Base-by-base conservation (phyloP, 1,140 invertebrate species). In the Mylabris phalerata region DNA sequence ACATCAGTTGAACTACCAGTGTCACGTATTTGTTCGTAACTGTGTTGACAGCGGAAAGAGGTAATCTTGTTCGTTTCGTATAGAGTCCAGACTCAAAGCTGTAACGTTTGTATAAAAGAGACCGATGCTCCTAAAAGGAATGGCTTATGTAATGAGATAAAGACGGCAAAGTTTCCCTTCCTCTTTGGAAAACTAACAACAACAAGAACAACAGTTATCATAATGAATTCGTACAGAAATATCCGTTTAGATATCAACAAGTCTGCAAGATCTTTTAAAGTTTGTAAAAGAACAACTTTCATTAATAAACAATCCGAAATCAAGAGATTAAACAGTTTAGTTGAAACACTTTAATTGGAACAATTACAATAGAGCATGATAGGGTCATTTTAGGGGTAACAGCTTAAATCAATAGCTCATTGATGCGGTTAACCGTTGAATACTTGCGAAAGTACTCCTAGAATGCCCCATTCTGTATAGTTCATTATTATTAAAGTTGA, bases 11-110 rank as follows among this genome's bases (percentile, higher is more conserved):
- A 24, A 38, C 40, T 19, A 43, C 32, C 32, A 32, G 32, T 56
- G 54, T 56, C 54, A 56, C 54, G 54, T 56, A 48, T 41, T 47
- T 48, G 54, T 46, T 56, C 40, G 42, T 25, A 56, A 46, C 46
- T 39, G 43, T 56, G 54, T 56, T 56, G 40, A 56, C 54, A 56
- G 54, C 54, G 45, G 41, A 56, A 56, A 56, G 47, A 43, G 19
- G 54, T 56, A 56, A 56, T 56, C 54, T 56, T 46, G 44, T 56
- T 56, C 44, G 44, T 39, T 19, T 52, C 50, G 50, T 56, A 45
- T 32, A 7, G 32, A 56, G 45, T 48, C 54, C 54, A 56, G 47
- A 43, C 39, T 56, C 54, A 56, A 56, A 56, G 54, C 54, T 32
- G 11, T 39, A 24, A 25, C 40, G 40, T 43, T 5, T 5, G 32